Percentiles rank a stretch among this genome's conserved stretches.
phyloP scores from a whole-genome alignment of 2,888 invertebrate species.

The Hypselothyrea guttata region DNA sequence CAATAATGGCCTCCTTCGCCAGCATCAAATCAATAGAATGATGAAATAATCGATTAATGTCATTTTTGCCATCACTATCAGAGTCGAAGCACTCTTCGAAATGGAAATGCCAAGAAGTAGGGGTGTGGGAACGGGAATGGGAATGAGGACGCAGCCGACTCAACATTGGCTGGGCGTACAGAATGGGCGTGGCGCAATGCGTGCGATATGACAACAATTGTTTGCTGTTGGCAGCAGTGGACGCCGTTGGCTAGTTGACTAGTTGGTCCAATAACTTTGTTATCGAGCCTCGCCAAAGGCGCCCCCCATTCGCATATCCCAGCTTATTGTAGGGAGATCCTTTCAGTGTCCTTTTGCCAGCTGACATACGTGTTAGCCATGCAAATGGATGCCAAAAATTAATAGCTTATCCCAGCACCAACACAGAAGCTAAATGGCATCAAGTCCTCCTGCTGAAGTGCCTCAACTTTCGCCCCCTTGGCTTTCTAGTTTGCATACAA shows the following conservation, averaged over 20 bases:
- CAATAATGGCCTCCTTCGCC: no score
- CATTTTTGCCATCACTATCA: no score
- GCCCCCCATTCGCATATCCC: constrained; percentile 11
- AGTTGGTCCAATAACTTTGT: constrained; percentile 49
- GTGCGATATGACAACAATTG: constrained; percentile 33
- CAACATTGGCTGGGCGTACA: constrained; percentile 43
- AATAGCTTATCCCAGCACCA: constrained; percentile 17
- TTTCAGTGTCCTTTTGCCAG: constrained; percentile 12
- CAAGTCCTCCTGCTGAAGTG: constrained; percentile 10
- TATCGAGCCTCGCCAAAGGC: constrained; percentile 30
- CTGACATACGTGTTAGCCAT: constrained; percentile 5
- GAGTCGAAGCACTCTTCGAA: no score
- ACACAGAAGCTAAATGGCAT: constrained; percentile 13
- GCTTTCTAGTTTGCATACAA: no score
- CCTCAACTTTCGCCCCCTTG: background rate
- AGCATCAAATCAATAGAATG: no score
- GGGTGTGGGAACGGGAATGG: background rate
- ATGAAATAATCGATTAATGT: no score
- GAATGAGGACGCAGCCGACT: constrained; percentile 19
- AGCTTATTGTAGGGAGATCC: constrained; percentile 32
- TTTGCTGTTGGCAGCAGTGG: background rate
- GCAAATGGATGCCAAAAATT: constrained; percentile 25
- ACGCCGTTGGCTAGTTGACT: constrained; percentile 16
- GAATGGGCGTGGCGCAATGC: constrained; percentile 29
- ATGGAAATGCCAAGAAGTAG: background rate